Percentiles rank a stretch among this genome's conserved stretches.
Conservation (phyloP, 1,140 invertebrate genomes). For the Tetragonula clypearis region DNA sequence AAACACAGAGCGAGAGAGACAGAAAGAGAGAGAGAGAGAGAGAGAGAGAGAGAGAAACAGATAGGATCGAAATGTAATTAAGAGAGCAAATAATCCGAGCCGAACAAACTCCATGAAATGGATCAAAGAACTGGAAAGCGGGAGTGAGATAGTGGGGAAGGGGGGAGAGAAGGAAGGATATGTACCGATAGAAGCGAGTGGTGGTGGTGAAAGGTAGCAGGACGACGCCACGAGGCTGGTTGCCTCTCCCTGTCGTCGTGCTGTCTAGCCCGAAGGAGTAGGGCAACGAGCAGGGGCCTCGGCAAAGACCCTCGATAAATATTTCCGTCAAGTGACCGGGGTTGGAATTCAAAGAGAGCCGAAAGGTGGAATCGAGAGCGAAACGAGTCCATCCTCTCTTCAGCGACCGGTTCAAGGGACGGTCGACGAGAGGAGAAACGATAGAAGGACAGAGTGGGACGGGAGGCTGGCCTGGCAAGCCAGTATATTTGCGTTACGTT, state of each 20-base stretch:
- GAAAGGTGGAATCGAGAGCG: constrained; percentile 78
- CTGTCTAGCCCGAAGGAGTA: constrained; percentile 65
- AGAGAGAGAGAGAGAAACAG: constrained; percentile 7
- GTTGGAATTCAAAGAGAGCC: constrained; percentile 78
- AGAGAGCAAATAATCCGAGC: constrained; percentile 79
- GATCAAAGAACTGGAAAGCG: constrained; percentile 77
- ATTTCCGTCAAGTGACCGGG: constrained; percentile 81
- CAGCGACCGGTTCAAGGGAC: constrained; percentile 45
- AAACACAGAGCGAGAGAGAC: not conserved
- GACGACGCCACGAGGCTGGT: constrained; percentile 52
- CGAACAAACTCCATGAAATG: constrained; percentile 74
- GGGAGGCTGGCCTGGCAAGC: constrained; percentile 50
- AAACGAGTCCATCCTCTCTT: constrained; percentile 59
- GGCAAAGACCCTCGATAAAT: constrained; percentile 79
- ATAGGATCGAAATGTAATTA: constrained; percentile 80
- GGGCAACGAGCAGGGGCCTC: constrained; percentile 50
- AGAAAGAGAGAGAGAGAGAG: not conserved
- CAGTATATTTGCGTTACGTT: constrained; percentile 80
- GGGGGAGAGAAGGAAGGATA: constrained; percentile 46
- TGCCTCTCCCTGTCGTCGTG: constrained; percentile 61
- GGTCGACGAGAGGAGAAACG: constrained; percentile 34
- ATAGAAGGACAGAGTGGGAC: constrained; percentile 28
- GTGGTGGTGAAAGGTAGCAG: constrained; percentile 58
- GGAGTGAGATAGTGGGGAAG: constrained; percentile 21
- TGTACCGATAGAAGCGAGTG: constrained; percentile 43